phyloP scores from a whole-genome alignment of 1,140 invertebrate genomes.

The Camponotus floridanus region DNA sequence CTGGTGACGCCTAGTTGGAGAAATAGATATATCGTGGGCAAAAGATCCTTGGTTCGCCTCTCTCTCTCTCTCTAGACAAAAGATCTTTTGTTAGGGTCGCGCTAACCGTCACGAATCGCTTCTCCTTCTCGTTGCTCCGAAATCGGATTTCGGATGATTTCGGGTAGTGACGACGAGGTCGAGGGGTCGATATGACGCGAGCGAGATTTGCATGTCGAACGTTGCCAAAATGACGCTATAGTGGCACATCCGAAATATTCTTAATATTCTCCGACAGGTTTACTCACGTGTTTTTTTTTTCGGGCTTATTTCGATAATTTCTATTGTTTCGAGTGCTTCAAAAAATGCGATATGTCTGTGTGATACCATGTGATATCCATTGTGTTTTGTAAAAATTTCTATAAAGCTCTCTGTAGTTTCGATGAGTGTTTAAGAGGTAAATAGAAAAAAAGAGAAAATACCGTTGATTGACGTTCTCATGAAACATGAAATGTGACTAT shows the following conservation, averaged over 20 bases:
- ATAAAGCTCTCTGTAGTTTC: background rate
- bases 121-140: conserved; percentile 47
- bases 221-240: conserved; percentile 64
- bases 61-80: too few species aligned
- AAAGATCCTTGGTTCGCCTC: background rate
- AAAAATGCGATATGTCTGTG: background rate
- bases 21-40: conserved; percentile 43
- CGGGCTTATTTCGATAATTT: background rate
- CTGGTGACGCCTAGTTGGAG: conserved; percentile 67
- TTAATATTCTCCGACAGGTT: background rate
- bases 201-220: conserved; percentile 47
- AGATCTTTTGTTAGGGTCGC: conserved; percentile 1
- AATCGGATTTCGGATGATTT: conserved; percentile 43
- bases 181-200: conserved; percentile 71
- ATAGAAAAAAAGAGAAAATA: background rate
- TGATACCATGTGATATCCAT: too few species aligned
- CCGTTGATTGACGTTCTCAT: conserved; percentile 6
- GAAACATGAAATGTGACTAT: background rate
- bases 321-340: background rate
- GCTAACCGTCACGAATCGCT: background rate
- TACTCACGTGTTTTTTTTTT: background rate
- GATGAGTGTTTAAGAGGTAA: background rate
- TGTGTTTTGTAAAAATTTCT: background rate
- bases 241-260: conserved; percentile 47
- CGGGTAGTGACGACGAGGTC: conserved; percentile 66